Base-by-base conservation (phyloP, 2,113 vertebrate species). In the Actinemys pallida region DNA sequence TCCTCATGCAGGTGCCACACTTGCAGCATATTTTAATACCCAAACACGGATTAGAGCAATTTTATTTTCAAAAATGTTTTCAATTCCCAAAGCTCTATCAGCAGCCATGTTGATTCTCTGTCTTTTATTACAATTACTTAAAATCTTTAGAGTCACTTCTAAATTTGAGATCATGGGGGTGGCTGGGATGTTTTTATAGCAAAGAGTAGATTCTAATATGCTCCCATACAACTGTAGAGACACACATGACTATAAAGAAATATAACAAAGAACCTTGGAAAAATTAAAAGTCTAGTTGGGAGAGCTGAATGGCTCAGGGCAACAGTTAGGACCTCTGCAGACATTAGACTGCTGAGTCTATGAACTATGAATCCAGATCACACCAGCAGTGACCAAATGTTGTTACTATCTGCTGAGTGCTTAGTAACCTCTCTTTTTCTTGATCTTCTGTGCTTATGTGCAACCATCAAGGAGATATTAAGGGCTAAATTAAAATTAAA, bases 1-100 rank as follows among this genome's bases (percentile, higher is more conserved):
- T 92, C 96, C 81, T 82, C 93, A 94, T 80, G 92, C 81, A 97
- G 95, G 83, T 93, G 92, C 93, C 90, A 92, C 50, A 22, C 69
- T 90, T 52, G 56, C 78, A 92, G 91, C 94, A 87, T 79, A 82
- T 91, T 91, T 93, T 81, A 93, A 94, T 81, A 92, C 24, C 87
- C 85, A 93, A 94, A 93, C 79, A 45, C 10, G 52, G 96, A 95
- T 93, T 89, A 96, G 76, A 97, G 81, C 59, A 19, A 90, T 62
- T 94, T 94, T n/a, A 56, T 29, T 49, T 81, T 85, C 57, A 72
- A 90, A 79, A 72, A 65, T 92, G 75, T 95, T 96, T 96, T 93
- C 84, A 86, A 56, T 50, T 79, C 8, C 56, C 57, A 72, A 92
- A 90, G 69, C 24, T 54, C 39, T 69, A 90, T 88, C 93, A 54